Evolutionary conservation across 2,888 invertebrate species (phyloP), one percentile per base, ranked within the genome.

Genomic region (Gnatocerus cornutus): DNA sequence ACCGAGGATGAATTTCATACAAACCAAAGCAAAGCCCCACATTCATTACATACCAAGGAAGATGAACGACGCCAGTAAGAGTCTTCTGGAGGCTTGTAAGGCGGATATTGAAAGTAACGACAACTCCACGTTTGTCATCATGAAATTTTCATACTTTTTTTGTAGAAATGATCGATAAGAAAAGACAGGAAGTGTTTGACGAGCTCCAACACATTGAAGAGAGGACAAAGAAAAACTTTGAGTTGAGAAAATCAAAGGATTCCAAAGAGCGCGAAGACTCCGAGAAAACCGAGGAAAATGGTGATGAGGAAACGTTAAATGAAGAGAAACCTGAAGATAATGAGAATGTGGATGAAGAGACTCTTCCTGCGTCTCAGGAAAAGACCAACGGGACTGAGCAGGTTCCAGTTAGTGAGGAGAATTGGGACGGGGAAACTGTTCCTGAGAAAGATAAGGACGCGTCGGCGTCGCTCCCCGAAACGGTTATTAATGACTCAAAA

Each of bases 11-110:
- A 91, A 93, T 83, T 97, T 93, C 81, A 96, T 99, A 76, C 89
- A 92, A 79, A 98, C 98, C 0, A 93, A 93, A 83, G 86, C 93
- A 0, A 93, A 93, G 79, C 98, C 98, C 1, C 90, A 91, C 69
- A 88, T 99, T 68, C 97, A 94, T 86, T 99, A 93, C 88, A 84
- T 93, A 78, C 98, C 98, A 0, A 93, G 93, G 81, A 89, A 90
- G 74, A 90, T 94, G 85, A 90, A 91, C 50, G 89, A 90, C 2
- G 90, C 90, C 71, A 90, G 91, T 3, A 89, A 90, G 72, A 90
- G 91, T 73, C 88, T 92, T 68, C 84, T 93, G 55, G 87, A 86
- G 13, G 88, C 89, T 27, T 91, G 91, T 76, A 89, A 89, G 83
- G 86, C 87, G 73, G 87, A 87, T 73, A 87, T 92, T 79, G 89